Conservation (phyloP, 2,113 vertebrate species). For the Equus przewalskii region DNA sequence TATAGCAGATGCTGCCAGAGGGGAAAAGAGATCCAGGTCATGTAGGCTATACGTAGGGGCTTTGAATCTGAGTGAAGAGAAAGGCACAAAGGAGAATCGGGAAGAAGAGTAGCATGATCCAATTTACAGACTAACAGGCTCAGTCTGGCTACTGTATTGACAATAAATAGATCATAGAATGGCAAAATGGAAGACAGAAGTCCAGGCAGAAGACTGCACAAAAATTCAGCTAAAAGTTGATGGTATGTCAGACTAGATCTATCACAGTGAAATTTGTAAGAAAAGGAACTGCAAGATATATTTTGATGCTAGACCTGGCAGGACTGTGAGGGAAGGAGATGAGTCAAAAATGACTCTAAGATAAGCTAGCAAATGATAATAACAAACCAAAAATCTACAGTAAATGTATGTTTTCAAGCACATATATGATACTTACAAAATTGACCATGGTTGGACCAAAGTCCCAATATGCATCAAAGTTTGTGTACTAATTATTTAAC, state of each 20-base stretch:
- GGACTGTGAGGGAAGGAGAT: neutral
- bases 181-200: neutral
- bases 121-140: neutral
- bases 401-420: neutral
- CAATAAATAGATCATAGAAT: too few relatives aligned
- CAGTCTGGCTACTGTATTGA: neutral
- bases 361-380: too few relatives aligned
- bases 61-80: neutral
- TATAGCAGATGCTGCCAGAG: neutral
- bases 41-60: neutral
- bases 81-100: neutral
- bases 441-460: neutral
- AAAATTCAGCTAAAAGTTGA: neutral
- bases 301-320: neutral
- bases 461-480: too few relatives aligned
- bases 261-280: neutral
- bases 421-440: too few relatives aligned
- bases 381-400: neutral
- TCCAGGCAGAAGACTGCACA: neutral
- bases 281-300: neutral
- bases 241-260: neutral
- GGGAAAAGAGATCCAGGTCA: neutral
- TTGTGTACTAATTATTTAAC: too few relatives aligned
- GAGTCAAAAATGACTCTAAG: neutral
- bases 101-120: neutral